A percentile compares a stretch with the other conserved stretches of the same genome.
These are phyloP conservation scores for Melanotaenia boesemani DNA, from an alignment of 2,797 vertebrate species.

Conservation along the genomic window DNA sequence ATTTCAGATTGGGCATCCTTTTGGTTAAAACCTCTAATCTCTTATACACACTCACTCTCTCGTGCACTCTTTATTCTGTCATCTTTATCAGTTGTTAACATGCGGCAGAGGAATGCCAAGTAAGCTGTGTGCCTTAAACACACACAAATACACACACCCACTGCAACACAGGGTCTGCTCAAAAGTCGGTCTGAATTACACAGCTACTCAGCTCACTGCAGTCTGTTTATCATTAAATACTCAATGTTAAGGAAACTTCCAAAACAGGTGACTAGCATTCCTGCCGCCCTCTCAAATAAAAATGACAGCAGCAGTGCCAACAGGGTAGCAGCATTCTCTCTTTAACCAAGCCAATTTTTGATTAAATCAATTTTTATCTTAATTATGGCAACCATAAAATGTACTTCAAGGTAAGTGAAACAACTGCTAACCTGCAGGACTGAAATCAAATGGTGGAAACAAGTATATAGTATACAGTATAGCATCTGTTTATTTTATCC, in stretches of 20 bases:
- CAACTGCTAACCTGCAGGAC: neutral
- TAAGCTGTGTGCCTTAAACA: slow-evolving; percentile 33
- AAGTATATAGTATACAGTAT: too few species aligned
- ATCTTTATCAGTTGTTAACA: slow-evolving; percentile 64
- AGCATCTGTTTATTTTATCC: too few species aligned
- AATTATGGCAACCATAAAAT: neutral
- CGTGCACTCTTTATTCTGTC: slow-evolving; percentile 43
- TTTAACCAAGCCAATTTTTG: neutral
- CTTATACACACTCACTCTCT: slow-evolving; percentile 3
- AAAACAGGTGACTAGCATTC: neutral
- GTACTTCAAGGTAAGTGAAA: neutral
- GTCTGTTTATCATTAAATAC: slow-evolving; percentile 19
- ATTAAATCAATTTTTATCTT: neutral
- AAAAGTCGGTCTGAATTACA: slow-evolving; percentile 9
- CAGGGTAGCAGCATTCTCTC: neutral
- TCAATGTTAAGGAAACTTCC: neutral
- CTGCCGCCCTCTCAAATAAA: slow-evolving; percentile 3
- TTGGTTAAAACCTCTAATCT: slow-evolving; percentile 23
- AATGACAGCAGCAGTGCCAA: neutral
- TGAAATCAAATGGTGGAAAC: neutral
- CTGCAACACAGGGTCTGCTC: neutral
- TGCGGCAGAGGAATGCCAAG: slow-evolving; percentile 51
- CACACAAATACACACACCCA: slow-evolving; percentile 23
- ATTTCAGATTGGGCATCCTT: slow-evolving; percentile 15
- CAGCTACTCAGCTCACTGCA: slow-evolving; percentile 16